These are phyloP conservation scores for Strigamia maritima DNA, from an alignment of 2,888 invertebrate species.

Conservation along the genomic window DNA sequence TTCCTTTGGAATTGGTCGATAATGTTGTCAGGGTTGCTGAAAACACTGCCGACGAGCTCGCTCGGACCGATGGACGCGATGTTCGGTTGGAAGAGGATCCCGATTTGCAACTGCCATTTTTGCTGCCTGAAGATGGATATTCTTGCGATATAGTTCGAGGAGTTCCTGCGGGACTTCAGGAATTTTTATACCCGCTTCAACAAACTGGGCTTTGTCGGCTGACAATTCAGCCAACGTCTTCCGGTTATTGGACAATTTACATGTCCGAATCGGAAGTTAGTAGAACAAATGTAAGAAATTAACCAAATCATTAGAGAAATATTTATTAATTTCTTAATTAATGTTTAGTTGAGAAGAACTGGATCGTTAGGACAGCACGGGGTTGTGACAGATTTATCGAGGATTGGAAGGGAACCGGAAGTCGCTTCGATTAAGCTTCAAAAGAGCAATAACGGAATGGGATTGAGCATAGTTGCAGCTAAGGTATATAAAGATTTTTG, in stretches of 20 bases:
- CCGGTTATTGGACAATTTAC: conserved; percentile 94
- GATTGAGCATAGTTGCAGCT: conserved; percentile 96
- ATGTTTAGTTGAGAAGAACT: conserved; percentile 39
- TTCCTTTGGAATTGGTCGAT: conserved; percentile 63
- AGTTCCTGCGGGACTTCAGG: conserved; percentile 80
- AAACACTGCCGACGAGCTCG: conserved; percentile 85
- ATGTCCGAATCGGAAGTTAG: conserved; percentile 59
- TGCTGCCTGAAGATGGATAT: conserved; percentile 96
- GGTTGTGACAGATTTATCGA: conserved; percentile 39
- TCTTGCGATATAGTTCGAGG: conserved; percentile 94
- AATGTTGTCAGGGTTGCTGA: conserved; percentile 70
- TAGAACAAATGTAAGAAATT: conserved; percentile 23
- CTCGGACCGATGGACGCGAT: conserved; percentile 84
- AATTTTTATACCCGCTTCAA: conserved; percentile 79
- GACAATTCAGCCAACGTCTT: conserved; percentile 83
- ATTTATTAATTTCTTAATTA: no score
- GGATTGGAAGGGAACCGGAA: conserved; percentile 60
- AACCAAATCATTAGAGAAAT: no score
- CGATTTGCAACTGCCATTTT: conserved; percentile 76
- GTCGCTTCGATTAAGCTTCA: conserved; percentile 82
- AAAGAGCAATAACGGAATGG: conserved; percentile 95
- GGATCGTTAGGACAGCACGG: conserved; percentile 40
- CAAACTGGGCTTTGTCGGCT: conserved; percentile 82
- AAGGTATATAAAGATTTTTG: conserved; percentile 73
- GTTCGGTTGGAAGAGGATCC: conserved; percentile 85